Evolutionary conservation across 2,113 vertebrate species (phyloP).

Genomic region (Circaetus cinerascens): DNA sequence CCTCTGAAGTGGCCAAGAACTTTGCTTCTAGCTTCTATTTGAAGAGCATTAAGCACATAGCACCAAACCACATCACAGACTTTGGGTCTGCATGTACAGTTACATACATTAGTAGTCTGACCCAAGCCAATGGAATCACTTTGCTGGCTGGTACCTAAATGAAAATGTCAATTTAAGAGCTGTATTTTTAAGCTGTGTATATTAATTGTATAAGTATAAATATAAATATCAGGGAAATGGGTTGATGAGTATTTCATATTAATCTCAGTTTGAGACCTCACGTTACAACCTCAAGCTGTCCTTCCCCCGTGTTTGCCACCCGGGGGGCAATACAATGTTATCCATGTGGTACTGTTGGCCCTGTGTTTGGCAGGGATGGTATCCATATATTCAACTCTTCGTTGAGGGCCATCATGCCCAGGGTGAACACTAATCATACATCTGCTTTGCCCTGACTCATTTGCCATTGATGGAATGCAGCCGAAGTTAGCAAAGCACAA

Average conservation of each 20-base stretch:
- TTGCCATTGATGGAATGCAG: neutral
- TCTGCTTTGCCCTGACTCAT: neutral
- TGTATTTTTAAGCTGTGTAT: neutral
- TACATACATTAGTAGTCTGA: neutral
- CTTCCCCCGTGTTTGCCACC: neutral
- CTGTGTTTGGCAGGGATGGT: neutral
- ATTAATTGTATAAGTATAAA: neutral
- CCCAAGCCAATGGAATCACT: neutral
- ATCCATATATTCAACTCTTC: neutral
- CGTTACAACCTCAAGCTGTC: fast-evolving
- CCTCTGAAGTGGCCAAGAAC: neutral
- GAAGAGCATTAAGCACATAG: neutral
- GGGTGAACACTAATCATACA: neutral
- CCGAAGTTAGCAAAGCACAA: neutral
- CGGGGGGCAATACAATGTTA: neutral
- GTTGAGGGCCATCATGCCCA: neutral
- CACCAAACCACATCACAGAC: neutral
- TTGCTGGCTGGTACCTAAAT: neutral
- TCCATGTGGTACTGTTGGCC: neutral
- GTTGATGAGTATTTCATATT: neutral
- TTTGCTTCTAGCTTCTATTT: neutral
- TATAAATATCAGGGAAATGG: neutral
- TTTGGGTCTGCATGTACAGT: neutral
- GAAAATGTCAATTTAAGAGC: neutral
- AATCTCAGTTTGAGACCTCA: neutral